These are phyloP conservation scores for Clarias laeviceps DNA, from an alignment of 2,797 vertebrate genomes.

Conservation along the genomic window DNA sequence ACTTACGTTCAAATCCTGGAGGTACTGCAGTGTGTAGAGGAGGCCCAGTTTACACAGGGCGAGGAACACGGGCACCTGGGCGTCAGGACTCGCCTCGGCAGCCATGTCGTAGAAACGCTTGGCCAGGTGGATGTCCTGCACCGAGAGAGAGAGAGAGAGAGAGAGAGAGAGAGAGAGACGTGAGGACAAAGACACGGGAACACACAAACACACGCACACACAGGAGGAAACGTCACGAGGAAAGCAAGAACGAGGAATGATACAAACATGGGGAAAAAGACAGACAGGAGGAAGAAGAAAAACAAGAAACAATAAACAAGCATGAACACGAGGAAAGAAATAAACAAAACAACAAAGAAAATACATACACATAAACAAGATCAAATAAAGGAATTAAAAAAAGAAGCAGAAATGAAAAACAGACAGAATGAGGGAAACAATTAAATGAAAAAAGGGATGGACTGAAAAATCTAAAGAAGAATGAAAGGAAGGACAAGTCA, in stretches of 20 bases:
- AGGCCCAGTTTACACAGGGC: constrained; percentile 93
- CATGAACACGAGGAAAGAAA: background rate
- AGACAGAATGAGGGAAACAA: no score
- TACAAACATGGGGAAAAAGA: background rate
- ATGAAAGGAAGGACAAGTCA: no score
- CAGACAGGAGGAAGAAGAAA: no score
- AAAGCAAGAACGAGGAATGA: background rate
- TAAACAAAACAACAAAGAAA: background rate
- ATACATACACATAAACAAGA: background rate
- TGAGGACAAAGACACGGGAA: background rate
- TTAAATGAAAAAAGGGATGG: no score
- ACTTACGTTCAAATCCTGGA: constrained; percentile 92
- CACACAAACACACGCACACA: no score
- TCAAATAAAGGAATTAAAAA: background rate
- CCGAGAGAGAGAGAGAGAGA: background rate
- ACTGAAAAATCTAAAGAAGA: no score
- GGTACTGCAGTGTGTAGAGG: constrained; percentile 88
- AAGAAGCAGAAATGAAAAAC: background rate
- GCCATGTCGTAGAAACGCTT: constrained; percentile 99
- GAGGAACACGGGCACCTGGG: constrained; percentile 96
- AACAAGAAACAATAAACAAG: background rate
- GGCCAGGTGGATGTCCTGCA: constrained; percentile 94
- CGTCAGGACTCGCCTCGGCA: constrained; percentile 95
- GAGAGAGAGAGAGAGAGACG: background rate
- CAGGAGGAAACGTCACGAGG: no score